Base-by-base conservation (phyloP, 2,113 vertebrate species). In the Sarotherodon lohbergeri region DNA sequence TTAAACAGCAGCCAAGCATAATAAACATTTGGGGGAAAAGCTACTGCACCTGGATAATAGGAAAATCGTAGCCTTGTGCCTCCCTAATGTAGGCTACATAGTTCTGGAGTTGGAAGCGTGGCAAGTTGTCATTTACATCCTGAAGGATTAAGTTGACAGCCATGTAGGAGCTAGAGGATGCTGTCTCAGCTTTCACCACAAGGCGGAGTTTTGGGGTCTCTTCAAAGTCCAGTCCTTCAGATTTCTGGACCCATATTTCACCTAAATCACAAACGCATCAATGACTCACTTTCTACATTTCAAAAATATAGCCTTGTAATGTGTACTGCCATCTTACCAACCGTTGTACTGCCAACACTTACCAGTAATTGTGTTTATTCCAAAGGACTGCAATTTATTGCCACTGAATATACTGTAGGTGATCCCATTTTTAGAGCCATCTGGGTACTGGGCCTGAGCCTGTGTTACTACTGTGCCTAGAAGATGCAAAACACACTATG, bases 381-480 rank as follows among this genome's bases (percentile, higher is more conserved):
- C 95, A 94, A 99, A 99, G 3, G 97, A 95, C 2, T 97, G 97
- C 87, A 92, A 95, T 89, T 96, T 97, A 2, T 99, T 99, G 80
- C 99, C 99, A 12, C 98, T 99, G 93, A 99, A 91, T 88, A 99
- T 97, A 94, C 97, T 99, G 96, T 99, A 99, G 24, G 93, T 97
- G 96, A 99, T 98, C 16, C 89, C 97, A 9, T 94, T 95, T 0
- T 94, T 97, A 9, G 97, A 98, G 79, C 97, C 98, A 4, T 97
- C 97, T 0, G 89, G 95, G 89, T 99, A 98, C 61, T 94, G 4
- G 2, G 98, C 99, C 63, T 97, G 97, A n/a, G 97, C 90, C 88
- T 95, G 97, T 0, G 91, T 96, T 52, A 99, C 96, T 0, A 95
- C 91, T 5, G 98, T 99, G 39, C 98, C 99, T 99, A 80, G 54